Evolutionary conservation across 2,797 vertebrate genomes (phyloP), one percentile per base, ranked within the genome.

Genomic region (Gallinago nigripennis): DNA sequence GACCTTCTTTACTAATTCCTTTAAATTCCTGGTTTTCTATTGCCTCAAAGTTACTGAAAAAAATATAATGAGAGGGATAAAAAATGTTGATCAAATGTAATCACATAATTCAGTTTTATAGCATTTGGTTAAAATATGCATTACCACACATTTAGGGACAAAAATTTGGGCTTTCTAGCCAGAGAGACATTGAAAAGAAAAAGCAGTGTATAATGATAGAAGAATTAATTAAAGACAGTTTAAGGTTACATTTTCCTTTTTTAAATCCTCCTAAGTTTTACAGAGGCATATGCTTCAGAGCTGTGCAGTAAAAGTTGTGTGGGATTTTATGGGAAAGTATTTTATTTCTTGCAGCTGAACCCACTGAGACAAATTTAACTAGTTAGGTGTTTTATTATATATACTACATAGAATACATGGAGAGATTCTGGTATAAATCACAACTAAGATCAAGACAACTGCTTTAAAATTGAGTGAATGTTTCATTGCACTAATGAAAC

Each of bases 401-500:
- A 76, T 88, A 95, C 68, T 87, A 57, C 86, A 88, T 75, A 90
- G 85, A 82, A 81, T 95, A 96, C 90, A 33, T 86, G 90, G 92
- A 84, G 83, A 90, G 88, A 82, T 92, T 92, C 56, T 92, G 66
- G 51, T 95, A 96, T 97, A 97, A 97, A 97, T 98, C 96, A 96
- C 56, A 97, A 89, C 83, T 96, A 86, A 93, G 81, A 97, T 96
- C 90, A 96, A 97, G 95, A 94, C 87, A 95, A 96, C 93, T 91
- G 91, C 95, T 97, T 98, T 97, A 97, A 97, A 97, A 97, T 95
- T 96, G 96, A 97, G 92, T 97, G 95, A 97, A 96, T 96, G 96
- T 97, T 97, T 97, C 95, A 93, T 96, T 97, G 96, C 95, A 96
- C 95, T 97, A 98, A 98, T 97, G 97, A 97, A 97, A 97, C 95